Evolutionary conservation across 2,797 vertebrate genomes (phyloP).

Genomic region (Phataginus tetradactyla): DNA sequence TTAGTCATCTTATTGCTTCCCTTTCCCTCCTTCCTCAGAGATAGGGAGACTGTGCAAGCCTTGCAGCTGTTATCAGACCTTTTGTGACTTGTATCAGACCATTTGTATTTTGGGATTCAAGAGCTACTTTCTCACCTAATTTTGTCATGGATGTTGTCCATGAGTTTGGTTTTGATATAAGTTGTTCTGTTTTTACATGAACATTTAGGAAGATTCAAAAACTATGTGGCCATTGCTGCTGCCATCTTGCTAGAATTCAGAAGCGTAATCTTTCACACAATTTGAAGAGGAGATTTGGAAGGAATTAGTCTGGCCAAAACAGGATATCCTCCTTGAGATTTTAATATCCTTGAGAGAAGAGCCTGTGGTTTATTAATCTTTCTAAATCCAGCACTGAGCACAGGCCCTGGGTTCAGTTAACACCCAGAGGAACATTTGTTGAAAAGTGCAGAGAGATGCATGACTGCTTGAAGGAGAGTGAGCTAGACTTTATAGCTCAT

Average conservation of each 20-base stretch:
- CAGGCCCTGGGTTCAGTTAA: not conserved
- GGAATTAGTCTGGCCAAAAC: not conserved
- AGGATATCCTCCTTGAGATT: not conserved
- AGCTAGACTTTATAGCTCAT: not conserved
- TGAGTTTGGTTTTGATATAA: not conserved
- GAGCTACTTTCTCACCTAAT: not conserved
- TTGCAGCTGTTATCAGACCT: not conserved
- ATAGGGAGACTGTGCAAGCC: not conserved
- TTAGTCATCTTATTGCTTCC: not conserved
- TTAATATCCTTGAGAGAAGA: constrained; percentile 1
- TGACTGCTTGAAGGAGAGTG: not conserved
- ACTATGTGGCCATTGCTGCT: not conserved
- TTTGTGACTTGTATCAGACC: not conserved
- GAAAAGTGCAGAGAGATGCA: not conserved
- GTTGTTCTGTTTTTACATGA: not conserved
- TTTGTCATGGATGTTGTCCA: not conserved
- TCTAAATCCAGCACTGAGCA: constrained; percentile 3
- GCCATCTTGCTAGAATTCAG: not conserved
- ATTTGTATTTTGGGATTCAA: not conserved
- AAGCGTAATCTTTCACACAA: not conserved
- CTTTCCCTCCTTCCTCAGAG: not conserved
- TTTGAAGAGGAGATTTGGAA: constrained; percentile 21
- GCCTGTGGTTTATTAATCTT: not conserved
- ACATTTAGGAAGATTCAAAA: not conserved
- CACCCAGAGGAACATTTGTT: not conserved